These are phyloP conservation scores for Caenorhabditis angaria DNA, from an alignment of 2,888 invertebrate species.

Conservation along the genomic window DNA sequence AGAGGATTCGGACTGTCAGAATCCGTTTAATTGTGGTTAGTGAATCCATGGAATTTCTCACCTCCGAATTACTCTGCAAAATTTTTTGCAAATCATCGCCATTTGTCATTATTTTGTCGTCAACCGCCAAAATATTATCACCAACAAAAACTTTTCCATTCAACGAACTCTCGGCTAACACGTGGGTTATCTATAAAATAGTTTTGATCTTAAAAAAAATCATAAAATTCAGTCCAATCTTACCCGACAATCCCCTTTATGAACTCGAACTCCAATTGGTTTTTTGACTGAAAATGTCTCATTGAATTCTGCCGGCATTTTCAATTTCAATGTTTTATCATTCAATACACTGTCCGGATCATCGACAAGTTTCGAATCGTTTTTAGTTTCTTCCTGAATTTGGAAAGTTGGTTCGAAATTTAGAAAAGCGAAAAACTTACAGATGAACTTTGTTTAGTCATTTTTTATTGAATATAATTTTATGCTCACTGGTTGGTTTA, in stretches of 20 bases:
- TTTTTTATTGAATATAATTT: neutral
- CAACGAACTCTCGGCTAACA: slow-evolving; percentile 44
- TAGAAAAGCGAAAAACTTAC: neutral
- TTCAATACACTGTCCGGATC: no score
- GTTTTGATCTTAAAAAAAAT: neutral
- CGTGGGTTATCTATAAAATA: slow-evolving; percentile 39
- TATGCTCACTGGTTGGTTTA: neutral
- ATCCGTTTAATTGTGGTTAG: no score
- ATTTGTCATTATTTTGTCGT: slow-evolving; percentile 36
- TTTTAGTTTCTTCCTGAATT: neutral
- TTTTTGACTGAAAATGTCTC: slow-evolving; percentile 39
- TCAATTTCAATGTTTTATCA: no score
- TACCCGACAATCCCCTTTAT: slow-evolving; percentile 50
- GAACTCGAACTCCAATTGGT: slow-evolving; percentile 49
- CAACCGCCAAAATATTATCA: slow-evolving; percentile 47
- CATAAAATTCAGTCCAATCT: neutral
- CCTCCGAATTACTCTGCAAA: slow-evolving; percentile 39
- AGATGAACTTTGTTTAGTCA: slow-evolving; percentile 2
- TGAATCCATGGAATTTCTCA: neutral
- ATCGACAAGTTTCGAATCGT: neutral
- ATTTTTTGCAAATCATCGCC: slow-evolving; percentile 35
- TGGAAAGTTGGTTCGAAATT: no score
- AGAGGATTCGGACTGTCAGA: no score
- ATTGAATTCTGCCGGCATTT: slow-evolving; percentile 29
- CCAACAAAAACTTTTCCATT: slow-evolving; percentile 49